These are phyloP conservation scores for Drosophila algonquin DNA, from an alignment of 2,888 invertebrate species.

Conservation along the genomic window DNA sequence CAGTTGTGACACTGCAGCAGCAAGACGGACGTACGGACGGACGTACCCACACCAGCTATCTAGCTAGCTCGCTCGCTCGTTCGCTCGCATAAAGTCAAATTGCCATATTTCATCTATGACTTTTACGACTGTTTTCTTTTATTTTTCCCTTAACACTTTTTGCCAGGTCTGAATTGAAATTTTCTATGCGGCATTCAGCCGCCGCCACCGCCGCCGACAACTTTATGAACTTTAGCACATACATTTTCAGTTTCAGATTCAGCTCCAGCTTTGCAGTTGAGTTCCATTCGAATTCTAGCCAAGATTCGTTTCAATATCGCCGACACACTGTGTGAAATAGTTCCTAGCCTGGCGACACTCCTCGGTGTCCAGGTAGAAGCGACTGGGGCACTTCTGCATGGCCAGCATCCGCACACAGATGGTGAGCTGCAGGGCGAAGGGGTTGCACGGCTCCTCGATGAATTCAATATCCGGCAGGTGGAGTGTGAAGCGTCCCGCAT, in stretches of 20 bases:
- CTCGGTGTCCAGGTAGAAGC: slow-evolving; percentile 45
- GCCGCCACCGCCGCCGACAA: slow-evolving; percentile 13
- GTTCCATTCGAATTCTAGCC: slow-evolving; percentile 3
- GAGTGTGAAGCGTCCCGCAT: slow-evolving; percentile 46
- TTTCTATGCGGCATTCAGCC: slow-evolving; percentile 23
- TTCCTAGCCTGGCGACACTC: slow-evolving; percentile 55
- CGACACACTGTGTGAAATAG: slow-evolving; percentile 63
- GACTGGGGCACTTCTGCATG: slow-evolving; percentile 66
- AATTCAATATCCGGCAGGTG: slow-evolving; percentile 65
- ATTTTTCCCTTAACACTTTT: slow-evolving; percentile 25
- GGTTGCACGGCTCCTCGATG: slow-evolving; percentile 55
- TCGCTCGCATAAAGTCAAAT: slow-evolving; percentile 58
- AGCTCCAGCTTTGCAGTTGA: background rate
- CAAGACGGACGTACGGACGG: background rate
- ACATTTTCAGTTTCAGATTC: slow-evolving; percentile 50
- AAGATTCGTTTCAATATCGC: slow-evolving; percentile 52
- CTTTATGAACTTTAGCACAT: slow-evolving; percentile 47
- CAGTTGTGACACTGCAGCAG: slow-evolving; percentile 61
- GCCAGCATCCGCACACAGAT: slow-evolving; percentile 64
- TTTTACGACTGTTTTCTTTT: slow-evolving; percentile 66
- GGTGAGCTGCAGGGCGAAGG: slow-evolving; percentile 62
- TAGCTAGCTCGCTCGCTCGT: slow-evolving; percentile 2
- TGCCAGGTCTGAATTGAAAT: slow-evolving; percentile 12
- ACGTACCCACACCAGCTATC: slow-evolving; percentile 23
- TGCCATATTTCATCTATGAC: slow-evolving; percentile 76